Evolutionary conservation across 2,888 invertebrate species (phyloP), one percentile per base, ranked within the genome.

Genomic region (Calliphora vomitoria): DNA sequence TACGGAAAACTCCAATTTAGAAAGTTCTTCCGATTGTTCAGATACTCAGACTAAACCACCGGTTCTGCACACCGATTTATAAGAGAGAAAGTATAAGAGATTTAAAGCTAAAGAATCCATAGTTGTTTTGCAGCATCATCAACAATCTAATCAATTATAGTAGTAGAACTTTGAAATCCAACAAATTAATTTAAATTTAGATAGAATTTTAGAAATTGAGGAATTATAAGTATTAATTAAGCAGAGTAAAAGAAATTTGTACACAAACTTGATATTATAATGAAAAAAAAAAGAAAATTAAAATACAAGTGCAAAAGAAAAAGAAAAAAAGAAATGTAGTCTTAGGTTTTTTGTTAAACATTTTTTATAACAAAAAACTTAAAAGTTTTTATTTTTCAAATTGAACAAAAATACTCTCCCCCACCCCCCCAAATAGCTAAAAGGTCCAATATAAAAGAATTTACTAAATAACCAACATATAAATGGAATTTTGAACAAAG

Each of bases 31-130:
- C 4, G 69, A 85, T 25, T 62, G 47, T 71, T 87, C 75, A 10
- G 84, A 75, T 53, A 41, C 44, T 13, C 44, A 4, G 6, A 25
- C 89, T 75, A 91, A 91, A 72, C 91, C 92, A 4, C 91, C 92
- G 0, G 93, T 93, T 3, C 89, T 93, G 44, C 93, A 93, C 74
- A 93, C 93, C 25, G 93, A 93, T 78, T 92, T 93, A 92, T 93
- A 93, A 92, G 89, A 90, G 20, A 50, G 47, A 50, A 74, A n/a
- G 0, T 50, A 44, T 41, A 66, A 4, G 8, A 35, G n/a, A 15
- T 3, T 25, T 3, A 50, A 50, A 47, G 18, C 31, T 20, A 50
- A 20, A 31, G 78, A 82, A 31, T 85, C 58, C 50, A 35, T 79
- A 71, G 38, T 84, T 58, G n/a, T 80, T 44, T 38, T 60, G 41